Conservation (phyloP, 2,888 invertebrate genomes). For the Galerucella nymphaeae region DNA sequence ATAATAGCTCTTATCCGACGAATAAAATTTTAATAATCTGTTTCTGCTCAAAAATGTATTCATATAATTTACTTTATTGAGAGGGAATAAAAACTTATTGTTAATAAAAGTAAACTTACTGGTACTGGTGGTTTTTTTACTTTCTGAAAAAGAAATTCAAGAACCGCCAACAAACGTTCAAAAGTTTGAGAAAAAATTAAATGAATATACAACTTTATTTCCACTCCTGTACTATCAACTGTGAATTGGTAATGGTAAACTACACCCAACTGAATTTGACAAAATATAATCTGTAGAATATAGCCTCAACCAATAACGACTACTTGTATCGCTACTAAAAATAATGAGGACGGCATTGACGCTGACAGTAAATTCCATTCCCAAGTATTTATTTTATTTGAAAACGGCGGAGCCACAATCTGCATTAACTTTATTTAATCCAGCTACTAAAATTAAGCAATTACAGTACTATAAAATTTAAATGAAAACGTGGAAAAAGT, state of each 20-base stretch:
- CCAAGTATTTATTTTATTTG: slow-evolving; percentile 25
- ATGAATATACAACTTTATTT: too few relatives aligned
- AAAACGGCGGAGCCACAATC: slow-evolving; percentile 11
- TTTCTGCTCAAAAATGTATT: slow-evolving; percentile 30
- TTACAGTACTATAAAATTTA: slow-evolving; percentile 39
- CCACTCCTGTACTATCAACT: too few relatives aligned
- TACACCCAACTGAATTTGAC: too few relatives aligned
- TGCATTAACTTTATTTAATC: slow-evolving; percentile 32
- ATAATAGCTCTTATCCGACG: slow-evolving; percentile 20
- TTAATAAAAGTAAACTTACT: too few relatives aligned
- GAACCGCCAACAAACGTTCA: too few relatives aligned
- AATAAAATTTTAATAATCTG: slow-evolving; percentile 24
- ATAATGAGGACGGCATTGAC: background rate
- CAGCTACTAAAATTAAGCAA: slow-evolving; percentile 38
- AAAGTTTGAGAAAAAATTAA: too few relatives aligned
- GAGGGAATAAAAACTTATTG: too few relatives aligned
- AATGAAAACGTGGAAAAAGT: slow-evolving; percentile 31
- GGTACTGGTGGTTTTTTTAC: too few relatives aligned
- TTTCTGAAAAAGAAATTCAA: too few relatives aligned
- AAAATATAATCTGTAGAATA: too few relatives aligned
- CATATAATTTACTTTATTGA: slow-evolving; percentile 14
- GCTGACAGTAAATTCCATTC: slow-evolving; percentile 37
- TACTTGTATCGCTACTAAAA: background rate
- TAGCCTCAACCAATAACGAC: too few relatives aligned
- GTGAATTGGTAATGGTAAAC: too few relatives aligned